Conservation (phyloP, 2,797 vertebrate species). For the Neostethus bicornis region DNA sequence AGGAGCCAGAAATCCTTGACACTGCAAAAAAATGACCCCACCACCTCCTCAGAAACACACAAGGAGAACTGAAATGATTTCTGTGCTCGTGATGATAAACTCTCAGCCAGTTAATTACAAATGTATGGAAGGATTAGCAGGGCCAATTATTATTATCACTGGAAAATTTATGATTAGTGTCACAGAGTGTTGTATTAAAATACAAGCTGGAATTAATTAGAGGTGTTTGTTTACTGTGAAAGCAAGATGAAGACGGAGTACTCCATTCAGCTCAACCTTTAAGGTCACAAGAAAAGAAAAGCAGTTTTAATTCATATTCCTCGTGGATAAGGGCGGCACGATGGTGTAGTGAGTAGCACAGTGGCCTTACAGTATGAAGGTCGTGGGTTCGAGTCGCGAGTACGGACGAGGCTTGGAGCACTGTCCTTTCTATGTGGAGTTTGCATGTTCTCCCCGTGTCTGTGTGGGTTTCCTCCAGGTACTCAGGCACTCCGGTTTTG, state of each 20-base stretch:
- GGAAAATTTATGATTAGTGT: slow-evolving; percentile 63
- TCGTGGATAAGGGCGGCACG: too few relatives aligned
- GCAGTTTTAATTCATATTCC: too few relatives aligned
- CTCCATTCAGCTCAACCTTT: slow-evolving; percentile 34
- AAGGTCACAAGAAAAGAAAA: slow-evolving; percentile 39
- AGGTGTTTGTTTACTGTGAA: slow-evolving; percentile 52
- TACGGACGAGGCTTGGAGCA: too few relatives aligned
- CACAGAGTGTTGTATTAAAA: slow-evolving; percentile 55
- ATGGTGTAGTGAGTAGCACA: too few relatives aligned
- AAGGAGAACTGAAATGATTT: slow-evolving; percentile 55
- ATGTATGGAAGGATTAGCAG: slow-evolving; percentile 68
- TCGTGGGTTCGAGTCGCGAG: too few relatives aligned
- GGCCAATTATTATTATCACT: slow-evolving; percentile 71
- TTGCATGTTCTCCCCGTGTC: too few relatives aligned
- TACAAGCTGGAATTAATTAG: slow-evolving; percentile 55
- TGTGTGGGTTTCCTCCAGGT: too few relatives aligned
- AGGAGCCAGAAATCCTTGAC: slow-evolving; percentile 55
- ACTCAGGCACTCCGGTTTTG: too few relatives aligned
- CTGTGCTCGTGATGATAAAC: slow-evolving; percentile 60
- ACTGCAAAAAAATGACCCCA: slow-evolving; percentile 47
- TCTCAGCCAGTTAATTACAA: slow-evolving; percentile 69
- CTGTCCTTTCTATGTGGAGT: too few relatives aligned
- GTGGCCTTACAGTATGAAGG: too few relatives aligned
- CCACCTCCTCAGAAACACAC: not conserved
- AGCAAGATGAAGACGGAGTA: slow-evolving; percentile 40